Evolutionary conservation across 2,888 invertebrate genomes (phyloP), one percentile per base, ranked within the genome.

Genomic region (Coleophora flavipennella): DNA sequence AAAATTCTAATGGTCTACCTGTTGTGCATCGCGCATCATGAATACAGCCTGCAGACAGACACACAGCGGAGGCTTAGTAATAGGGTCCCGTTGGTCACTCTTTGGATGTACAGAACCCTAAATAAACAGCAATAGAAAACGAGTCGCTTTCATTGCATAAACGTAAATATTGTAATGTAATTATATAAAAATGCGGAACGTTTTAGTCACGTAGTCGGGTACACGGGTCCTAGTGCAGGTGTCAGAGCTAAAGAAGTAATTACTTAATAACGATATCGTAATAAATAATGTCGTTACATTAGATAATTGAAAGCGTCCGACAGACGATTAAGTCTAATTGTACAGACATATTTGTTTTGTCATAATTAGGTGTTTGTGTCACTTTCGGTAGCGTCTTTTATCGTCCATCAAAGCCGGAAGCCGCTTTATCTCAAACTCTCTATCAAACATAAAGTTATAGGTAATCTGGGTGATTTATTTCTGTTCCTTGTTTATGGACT

Each of bases 141-240:
- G 57, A 56, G 44, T 33, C 1, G 58, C 52, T 40, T 35, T 33
- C 27, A 12, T 38, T 40, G 50, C 51, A 47, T 42, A 31, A 43
- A 45, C 42, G 46, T 40, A 41, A 45, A 6, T 41, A 38, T 49
- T 51, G 6, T 20, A 20, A 20, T 20, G 6, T 4, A 4, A 20
- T 20, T 6, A 6, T 20, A 62, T 59, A 55, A 60, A n/a, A 62
- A 62, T 57, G 54, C 55, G 52, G 49, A 51, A n/a, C n/a, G 39
- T 11, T 32, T 33, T 34, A 38, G 47, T 56, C 54, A 57, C 57
- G 55, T 55, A 38, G 47, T 56, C 54, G 56, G 57, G 55, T 55
- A 50, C 42, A 33, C 27, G 31, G 33, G 39, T 35, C 12, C 31
- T 26, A 20, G 20, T 20, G 3, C 20, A 20, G 20, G n/a, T n/a